Percentiles rank a stretch among this genome's conserved stretches.
These are phyloP conservation scores for Linurgus olivaceus DNA, from an alignment of 2,797 vertebrate genomes.

Conservation along the genomic window DNA sequence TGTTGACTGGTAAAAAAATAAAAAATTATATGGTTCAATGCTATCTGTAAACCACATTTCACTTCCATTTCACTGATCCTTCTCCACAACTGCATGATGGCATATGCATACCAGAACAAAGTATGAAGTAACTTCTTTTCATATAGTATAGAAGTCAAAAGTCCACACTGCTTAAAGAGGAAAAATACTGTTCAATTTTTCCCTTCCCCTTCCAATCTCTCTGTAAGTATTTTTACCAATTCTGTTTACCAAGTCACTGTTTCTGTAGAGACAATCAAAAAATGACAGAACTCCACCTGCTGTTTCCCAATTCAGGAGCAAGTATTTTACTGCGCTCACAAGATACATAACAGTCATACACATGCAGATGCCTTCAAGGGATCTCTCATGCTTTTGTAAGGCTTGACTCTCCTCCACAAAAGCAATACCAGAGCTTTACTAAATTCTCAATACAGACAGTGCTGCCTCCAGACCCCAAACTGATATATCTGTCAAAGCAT, in stretches of 20 bases:
- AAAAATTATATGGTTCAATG: not conserved
- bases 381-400: not conserved
- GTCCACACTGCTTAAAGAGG: not conserved
- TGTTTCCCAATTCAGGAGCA: not conserved
- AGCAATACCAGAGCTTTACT: not conserved
- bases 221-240: not conserved
- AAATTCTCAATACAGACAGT: not conserved
- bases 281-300: not conserved
- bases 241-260: not conserved
- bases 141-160: not conserved
- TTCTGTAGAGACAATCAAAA: not conserved
- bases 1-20: not conserved
- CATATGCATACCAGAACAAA: not conserved
- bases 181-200: not conserved
- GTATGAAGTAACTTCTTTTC: not conserved
- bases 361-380: not conserved
- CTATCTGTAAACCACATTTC: not conserved
- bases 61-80: not conserved
- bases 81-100: not conserved
- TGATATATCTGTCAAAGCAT: not conserved
- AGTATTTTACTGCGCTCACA: not conserved
- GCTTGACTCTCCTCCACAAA: not conserved
- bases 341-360: not conserved
- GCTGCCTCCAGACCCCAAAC: not conserved
- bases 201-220: not conserved